Conservation (phyloP, 2,888 invertebrate species). For the Diplolepis rosae region DNA sequence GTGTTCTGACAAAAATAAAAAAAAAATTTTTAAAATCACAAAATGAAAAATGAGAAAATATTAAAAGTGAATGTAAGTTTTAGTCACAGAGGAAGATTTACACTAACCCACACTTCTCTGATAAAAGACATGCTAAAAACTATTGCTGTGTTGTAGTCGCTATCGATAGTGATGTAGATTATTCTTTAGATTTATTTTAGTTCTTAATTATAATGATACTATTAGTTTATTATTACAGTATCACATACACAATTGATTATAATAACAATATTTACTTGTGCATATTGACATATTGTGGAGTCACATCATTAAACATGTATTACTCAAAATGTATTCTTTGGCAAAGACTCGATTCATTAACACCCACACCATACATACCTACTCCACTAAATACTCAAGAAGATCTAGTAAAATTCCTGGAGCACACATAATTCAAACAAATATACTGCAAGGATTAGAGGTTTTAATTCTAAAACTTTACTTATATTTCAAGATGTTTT, state of each 20-base stretch:
- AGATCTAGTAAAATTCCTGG: constrained; percentile 15
- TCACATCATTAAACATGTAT: constrained; percentile 73
- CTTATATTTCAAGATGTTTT: neutral
- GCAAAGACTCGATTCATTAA: constrained; percentile 72
- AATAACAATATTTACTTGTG: constrained; percentile 72
- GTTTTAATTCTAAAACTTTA: too few relatives aligned
- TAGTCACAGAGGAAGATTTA: constrained; percentile 40
- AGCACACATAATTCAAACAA: constrained; percentile 16
- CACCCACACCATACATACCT: constrained; percentile 56
- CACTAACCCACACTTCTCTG: constrained; percentile 60
- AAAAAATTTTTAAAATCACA: too few relatives aligned
- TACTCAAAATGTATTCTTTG: constrained; percentile 68
- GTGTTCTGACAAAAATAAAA: constrained; percentile 32
- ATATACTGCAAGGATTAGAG: neutral
- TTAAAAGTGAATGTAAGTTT: constrained; percentile 17
- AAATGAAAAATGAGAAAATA: constrained; percentile 35
- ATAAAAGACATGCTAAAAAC: constrained; percentile 48
- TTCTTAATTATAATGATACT: constrained; percentile 60
- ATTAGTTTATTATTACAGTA: constrained; percentile 63
- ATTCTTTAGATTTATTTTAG: constrained; percentile 69
- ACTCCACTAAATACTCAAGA: constrained; percentile 8
- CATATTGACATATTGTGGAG: constrained; percentile 72
- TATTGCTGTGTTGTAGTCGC: constrained; percentile 65
- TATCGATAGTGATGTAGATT: constrained; percentile 65
- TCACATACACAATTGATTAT: constrained; percentile 72